These are phyloP conservation scores for Herpetotheres cachinnans DNA, from an alignment of 2,113 vertebrate genomes.

Conservation along the genomic window DNA sequence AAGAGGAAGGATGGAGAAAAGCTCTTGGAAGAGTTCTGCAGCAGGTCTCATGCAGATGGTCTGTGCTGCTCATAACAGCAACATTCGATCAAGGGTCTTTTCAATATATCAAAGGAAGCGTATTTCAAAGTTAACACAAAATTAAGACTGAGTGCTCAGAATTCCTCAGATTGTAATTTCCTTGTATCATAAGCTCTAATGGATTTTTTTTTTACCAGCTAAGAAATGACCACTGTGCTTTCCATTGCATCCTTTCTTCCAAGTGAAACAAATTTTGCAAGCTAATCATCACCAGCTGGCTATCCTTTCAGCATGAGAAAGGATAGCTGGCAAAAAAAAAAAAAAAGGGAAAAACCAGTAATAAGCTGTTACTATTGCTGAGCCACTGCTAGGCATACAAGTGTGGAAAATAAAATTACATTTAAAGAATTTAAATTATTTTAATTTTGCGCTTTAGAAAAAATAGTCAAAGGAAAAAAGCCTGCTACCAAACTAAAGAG, in stretches of 20 bases:
- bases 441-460: not conserved
- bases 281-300: not conserved
- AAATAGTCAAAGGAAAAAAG: not conserved
- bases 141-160: not conserved
- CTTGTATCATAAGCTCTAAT: not conserved
- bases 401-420: not conserved
- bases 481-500: not conserved
- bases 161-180: not conserved
- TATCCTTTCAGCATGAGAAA: slow-evolving; percentile 33
- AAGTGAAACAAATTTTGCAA: slow-evolving; percentile 53
- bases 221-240: slow-evolving; percentile 2
- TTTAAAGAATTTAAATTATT: not conserved
- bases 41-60: not conserved
- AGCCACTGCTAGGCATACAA: not conserved
- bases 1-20: not conserved
- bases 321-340: not conserved
- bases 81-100: not conserved
- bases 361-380: not conserved
- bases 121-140: not conserved
- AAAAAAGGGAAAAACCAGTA: not conserved
- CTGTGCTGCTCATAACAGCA: not conserved
- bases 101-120: not conserved
- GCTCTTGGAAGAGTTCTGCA: not conserved
- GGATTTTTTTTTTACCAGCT: not conserved
- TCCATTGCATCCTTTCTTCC: slow-evolving; percentile 49